Conservation (phyloP, 2,113 vertebrate species). For the Tachycineta bicolor region DNA sequence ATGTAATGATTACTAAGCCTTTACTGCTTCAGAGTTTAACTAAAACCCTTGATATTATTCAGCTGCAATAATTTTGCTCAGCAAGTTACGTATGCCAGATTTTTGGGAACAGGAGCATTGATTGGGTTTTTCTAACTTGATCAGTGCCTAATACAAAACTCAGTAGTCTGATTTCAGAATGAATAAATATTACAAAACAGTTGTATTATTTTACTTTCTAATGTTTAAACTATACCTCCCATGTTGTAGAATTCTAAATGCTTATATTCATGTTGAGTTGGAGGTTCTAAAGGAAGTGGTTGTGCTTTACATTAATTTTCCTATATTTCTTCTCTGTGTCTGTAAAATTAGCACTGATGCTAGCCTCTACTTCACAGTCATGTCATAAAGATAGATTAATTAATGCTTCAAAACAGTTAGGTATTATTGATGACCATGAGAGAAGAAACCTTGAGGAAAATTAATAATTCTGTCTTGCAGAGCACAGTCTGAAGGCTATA, state of each 20-base stretch:
- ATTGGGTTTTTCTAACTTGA: not conserved
- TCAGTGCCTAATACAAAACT: not conserved
- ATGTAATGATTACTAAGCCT: not conserved
- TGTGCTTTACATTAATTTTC: not conserved
- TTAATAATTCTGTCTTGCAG: slow-evolving; percentile 17
- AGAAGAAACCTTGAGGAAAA: slow-evolving; percentile 35
- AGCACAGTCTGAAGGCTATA: slow-evolving; percentile 18
- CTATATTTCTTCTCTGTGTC: not conserved
- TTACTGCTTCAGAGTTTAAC: not conserved
- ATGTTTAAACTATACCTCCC: not conserved
- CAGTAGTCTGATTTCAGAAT: not conserved
- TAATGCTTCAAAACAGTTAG: not conserved
- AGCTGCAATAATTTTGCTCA: not conserved
- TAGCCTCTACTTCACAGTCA: not conserved
- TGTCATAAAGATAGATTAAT: slow-evolving; percentile 30
- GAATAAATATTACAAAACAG: not conserved
- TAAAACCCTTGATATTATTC: not conserved
- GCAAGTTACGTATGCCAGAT: not conserved
- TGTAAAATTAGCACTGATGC: not conserved
- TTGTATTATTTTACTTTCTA: not conserved
- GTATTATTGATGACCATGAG: slow-evolving; percentile 37
- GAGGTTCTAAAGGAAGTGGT: not conserved
- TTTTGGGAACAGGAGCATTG: not conserved
- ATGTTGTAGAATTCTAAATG: not conserved
- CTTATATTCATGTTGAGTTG: not conserved